Evolutionary conservation across 2,888 invertebrate genomes (phyloP), one percentile per base, ranked within the genome.

Genomic region (Icerya purchasi): DNA sequence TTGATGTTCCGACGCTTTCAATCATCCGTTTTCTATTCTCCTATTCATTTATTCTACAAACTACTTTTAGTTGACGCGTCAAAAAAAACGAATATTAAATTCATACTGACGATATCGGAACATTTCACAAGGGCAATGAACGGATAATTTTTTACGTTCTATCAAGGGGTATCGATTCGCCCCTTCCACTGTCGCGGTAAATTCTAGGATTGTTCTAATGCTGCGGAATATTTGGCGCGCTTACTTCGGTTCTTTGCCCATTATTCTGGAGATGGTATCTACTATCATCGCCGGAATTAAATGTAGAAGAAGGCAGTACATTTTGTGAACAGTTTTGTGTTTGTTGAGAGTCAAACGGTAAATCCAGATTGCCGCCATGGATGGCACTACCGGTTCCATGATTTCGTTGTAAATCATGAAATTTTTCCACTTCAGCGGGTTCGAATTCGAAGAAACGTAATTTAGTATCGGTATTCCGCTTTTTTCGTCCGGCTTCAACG

Each of bases 361-460:
- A 65, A 78, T 77, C 64, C 70, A 70, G 55, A 73, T 67, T 21
- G 61, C 53, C 52, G 61, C 54, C 21, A 54, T 19, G 1, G 62
- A 57, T 1, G 64, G 64, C 0, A 57, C 10, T 2, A 53, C 21
- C 18, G 73, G 66, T 1, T 78, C 76, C 62, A 78, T 74, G 18
- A 70, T 70, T 66, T 78, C 64, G 64, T 78, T 79, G 2, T 75
- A 69, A 0, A 69, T 61, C 66, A 73, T 70, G 66, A 86, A 86
- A 54, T 83, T 77, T 0, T 75, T 77, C 93, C 93, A 96, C 0
- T 81, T 82, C 52, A 93, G 72, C 1, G 82, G 80, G 68, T 90
- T 88, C 62, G 85, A 78, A 1, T 76, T 75, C 0, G 88, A 85
- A 1, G 91, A 86, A 1, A 90, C 86, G 70, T 83, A 88, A 73